Percentiles rank a stretch among this genome's conserved stretches.
Conservation (phyloP, 1,140 invertebrate genomes). For the Lepidurus packardi region DNA sequence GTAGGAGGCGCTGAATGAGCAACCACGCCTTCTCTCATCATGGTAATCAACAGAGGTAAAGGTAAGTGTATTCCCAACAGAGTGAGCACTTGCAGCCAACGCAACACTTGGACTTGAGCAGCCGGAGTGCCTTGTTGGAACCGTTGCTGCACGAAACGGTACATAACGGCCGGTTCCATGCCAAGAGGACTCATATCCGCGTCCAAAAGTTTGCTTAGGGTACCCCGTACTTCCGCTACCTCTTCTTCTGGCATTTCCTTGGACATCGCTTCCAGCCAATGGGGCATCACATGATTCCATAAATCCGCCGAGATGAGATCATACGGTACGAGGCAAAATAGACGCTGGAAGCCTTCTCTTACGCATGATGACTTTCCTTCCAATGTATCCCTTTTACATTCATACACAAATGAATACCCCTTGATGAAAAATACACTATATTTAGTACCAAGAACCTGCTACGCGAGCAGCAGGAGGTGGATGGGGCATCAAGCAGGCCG, state of each 20-base stretch:
- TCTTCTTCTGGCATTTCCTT: slow-evolving; percentile 91
- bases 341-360: slow-evolving; percentile 82
- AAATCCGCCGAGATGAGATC: slow-evolving; percentile 92
- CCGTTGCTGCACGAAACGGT: slow-evolving; percentile 82
- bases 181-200: slow-evolving; percentile 90
- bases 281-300: slow-evolving; percentile 96
- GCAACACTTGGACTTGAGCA: slow-evolving; percentile 86
- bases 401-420: slow-evolving; percentile 18
- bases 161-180: slow-evolving; percentile 89
- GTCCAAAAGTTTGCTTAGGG: slow-evolving; percentile 93
- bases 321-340: slow-evolving; percentile 95
- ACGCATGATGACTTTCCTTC: slow-evolving; percentile 85
- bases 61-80: slow-evolving; percentile 84
- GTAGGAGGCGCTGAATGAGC: slow-evolving; percentile 39
- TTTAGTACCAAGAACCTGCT: slow-evolving; percentile 78
- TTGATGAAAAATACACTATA: slow-evolving; percentile 27
- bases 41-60: slow-evolving; percentile 72
- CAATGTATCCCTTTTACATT: slow-evolving; percentile 67
- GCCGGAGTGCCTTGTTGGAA: slow-evolving; percentile 77
- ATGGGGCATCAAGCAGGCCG: slow-evolving; percentile 77
- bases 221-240: slow-evolving; percentile 80
- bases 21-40: slow-evolving; percentile 77
- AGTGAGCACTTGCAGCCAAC: slow-evolving; percentile 85
- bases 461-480: slow-evolving; percentile 84
- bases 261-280: slow-evolving; percentile 96